Evolutionary conservation across 2,888 invertebrate species (phyloP).

Genomic region (Dorcus parallelipipedus): DNA sequence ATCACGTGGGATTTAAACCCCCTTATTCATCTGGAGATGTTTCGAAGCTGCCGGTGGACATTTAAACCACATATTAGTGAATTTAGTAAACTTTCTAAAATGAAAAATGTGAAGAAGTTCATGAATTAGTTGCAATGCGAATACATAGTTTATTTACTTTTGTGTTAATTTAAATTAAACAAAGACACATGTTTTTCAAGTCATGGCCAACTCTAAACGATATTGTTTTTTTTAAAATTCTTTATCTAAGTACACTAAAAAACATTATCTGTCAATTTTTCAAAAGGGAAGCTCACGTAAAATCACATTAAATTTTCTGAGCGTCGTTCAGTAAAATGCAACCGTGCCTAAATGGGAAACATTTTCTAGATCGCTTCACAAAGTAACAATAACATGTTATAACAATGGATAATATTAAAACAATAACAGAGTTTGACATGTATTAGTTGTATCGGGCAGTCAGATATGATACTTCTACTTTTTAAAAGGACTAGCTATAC

Average conservation of each 20-base stretch:
- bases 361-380: neutral
- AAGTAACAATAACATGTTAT: slow-evolving; percentile 1
- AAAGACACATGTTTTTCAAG: no score
- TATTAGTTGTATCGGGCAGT: slow-evolving; percentile 31
- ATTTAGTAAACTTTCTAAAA: no score
- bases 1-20: no score
- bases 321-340: slow-evolving; percentile 2
- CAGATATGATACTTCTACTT: slow-evolving; percentile 38
- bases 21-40: no score
- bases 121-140: no score
- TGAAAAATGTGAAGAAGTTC: no score
- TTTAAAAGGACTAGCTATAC: slow-evolving; percentile 34
- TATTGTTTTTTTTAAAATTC: no score
- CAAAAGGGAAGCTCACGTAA: slow-evolving; percentile 3
- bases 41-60: no score
- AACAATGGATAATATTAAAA: slow-evolving; percentile 14
- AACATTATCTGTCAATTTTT: neutral
- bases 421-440: slow-evolving; percentile 24
- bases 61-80: no score
- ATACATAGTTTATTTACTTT: no score
- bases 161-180: no score
- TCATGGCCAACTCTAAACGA: no score
- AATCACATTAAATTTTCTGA: slow-evolving; percentile 8
- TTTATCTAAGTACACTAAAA: slow-evolving; percentile 28
- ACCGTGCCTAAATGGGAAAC: neutral